Percentiles rank a stretch among this genome's conserved stretches.
Evolutionary conservation across 2,888 invertebrate genomes (phyloP).

Genomic region (Pristionchus fissidentatus): DNA sequence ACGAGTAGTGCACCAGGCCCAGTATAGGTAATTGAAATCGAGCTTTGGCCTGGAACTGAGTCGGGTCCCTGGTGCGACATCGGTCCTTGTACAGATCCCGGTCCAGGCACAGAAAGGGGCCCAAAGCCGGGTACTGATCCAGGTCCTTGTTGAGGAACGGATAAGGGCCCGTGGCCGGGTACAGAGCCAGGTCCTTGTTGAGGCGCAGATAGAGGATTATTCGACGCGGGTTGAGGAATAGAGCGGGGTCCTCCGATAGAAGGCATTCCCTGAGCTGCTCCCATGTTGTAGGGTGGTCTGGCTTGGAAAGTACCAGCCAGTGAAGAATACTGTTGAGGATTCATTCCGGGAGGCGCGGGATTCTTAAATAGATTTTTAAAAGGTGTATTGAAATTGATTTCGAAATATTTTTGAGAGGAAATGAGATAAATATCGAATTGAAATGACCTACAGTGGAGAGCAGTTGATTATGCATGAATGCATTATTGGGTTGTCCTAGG

Average conservation of each 20-base stretch:
- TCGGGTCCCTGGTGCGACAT: neutral
- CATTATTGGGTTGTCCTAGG: neutral
- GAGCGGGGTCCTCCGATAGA: neutral
- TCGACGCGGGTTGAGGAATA: neutral
- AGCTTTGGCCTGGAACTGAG: too few species aligned
- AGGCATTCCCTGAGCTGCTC: too few species aligned
- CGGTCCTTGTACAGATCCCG: too few species aligned
- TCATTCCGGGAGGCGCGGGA: neutral
- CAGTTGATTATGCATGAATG: slow-evolving; percentile 4
- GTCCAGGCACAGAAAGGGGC: slow-evolving; percentile 4
- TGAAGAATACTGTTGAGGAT: slow-evolving; percentile 20
- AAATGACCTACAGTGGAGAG: too few species aligned
- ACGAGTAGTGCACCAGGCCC: neutral
- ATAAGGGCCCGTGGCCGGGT: neutral
- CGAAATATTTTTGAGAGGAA: too few species aligned
- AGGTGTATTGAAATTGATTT: too few species aligned
- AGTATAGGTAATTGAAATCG: too few species aligned
- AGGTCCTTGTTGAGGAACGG: slow-evolving; percentile 18
- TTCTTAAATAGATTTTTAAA: too few species aligned
- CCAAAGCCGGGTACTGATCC: neutral
- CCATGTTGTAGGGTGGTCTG: slow-evolving; percentile 12
- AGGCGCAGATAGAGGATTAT: neutral
- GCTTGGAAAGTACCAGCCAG: neutral
- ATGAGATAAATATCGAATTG: neutral
- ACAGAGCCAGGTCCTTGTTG: slow-evolving; percentile 7